Evolutionary conservation across 2,888 invertebrate genomes (phyloP).

Genomic region (Cosmia pyralina): DNA sequence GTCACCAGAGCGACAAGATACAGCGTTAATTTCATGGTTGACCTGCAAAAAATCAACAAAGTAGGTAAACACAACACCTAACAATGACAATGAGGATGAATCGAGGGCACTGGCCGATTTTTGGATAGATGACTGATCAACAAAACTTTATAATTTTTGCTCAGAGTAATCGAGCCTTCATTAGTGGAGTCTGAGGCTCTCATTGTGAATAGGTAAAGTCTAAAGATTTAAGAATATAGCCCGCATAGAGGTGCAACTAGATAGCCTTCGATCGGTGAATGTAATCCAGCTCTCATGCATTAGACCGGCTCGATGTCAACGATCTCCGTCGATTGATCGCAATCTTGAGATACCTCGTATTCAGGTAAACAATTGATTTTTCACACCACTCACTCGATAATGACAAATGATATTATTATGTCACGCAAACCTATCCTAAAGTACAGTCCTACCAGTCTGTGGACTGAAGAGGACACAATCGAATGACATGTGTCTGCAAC

Average conservation of each 20-base stretch:
- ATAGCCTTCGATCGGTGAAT: background rate
- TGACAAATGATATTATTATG: background rate
- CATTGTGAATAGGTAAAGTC: background rate
- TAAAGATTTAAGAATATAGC: no score
- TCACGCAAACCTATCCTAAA: no score
- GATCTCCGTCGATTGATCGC: no score
- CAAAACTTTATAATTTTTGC: background rate
- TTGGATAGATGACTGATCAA: background rate
- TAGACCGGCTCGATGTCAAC: background rate
- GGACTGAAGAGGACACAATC: no score
- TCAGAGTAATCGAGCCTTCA: background rate
- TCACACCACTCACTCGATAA: no score
- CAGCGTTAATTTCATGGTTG: conserved; percentile 22
- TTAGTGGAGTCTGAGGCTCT: background rate
- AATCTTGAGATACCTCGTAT: no score
- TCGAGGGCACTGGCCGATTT: background rate
- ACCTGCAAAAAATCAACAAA: background rate
- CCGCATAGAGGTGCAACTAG: background rate
- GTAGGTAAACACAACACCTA: background rate
- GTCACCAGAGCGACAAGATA: conserved; percentile 8
- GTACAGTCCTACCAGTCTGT: no score
- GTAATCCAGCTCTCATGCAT: background rate
- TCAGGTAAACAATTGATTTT: no score
- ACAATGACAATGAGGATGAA: background rate
- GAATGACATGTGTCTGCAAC: no score